phyloP scores from a whole-genome alignment of 1,140 invertebrate genomes.

The Diorhabda elongata region DNA sequence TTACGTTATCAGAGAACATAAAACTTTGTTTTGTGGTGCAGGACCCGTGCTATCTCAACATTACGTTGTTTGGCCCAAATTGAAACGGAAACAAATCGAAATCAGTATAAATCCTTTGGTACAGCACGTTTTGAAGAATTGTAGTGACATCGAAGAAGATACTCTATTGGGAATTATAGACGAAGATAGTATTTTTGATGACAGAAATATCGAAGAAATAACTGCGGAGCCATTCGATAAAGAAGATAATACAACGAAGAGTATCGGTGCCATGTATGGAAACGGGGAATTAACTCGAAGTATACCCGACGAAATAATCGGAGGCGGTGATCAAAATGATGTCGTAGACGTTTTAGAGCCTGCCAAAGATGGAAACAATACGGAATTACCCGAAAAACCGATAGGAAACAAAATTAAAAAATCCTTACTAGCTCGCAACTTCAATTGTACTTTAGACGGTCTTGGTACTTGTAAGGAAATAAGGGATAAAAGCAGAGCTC shows the following conservation, averaged over 20 bases:
- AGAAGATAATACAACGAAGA: background rate
- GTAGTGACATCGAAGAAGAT: background rate
- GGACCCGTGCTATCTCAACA: slow-evolving; percentile 11
- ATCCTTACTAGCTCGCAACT: background rate
- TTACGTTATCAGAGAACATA: slow-evolving; percentile 16
- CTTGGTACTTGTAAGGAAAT: background rate
- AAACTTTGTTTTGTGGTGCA: slow-evolving; percentile 17
- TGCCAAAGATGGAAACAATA: too few species aligned
- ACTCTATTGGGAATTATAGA: background rate
- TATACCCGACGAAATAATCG: too few species aligned
- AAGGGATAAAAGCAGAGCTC: background rate
- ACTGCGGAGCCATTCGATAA: background rate
- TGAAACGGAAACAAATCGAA: slow-evolving; percentile 17
- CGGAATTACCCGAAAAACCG: too few species aligned
- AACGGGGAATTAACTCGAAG: background rate
- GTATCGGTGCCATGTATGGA: background rate
- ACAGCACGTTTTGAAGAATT: background rate
- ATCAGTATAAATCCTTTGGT: slow-evolving; percentile 11
- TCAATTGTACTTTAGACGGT: background rate
- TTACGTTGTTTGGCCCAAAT: slow-evolving; percentile 17
- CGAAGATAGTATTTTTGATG: background rate
- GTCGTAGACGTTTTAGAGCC: too few species aligned
- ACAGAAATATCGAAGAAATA: background rate
- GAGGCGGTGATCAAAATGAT: too few species aligned
- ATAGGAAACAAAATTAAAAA: background rate